Evolutionary conservation across 2,888 invertebrate genomes (phyloP), one percentile per base, ranked within the genome.

Genomic region (Luperina nickerlii): DNA sequence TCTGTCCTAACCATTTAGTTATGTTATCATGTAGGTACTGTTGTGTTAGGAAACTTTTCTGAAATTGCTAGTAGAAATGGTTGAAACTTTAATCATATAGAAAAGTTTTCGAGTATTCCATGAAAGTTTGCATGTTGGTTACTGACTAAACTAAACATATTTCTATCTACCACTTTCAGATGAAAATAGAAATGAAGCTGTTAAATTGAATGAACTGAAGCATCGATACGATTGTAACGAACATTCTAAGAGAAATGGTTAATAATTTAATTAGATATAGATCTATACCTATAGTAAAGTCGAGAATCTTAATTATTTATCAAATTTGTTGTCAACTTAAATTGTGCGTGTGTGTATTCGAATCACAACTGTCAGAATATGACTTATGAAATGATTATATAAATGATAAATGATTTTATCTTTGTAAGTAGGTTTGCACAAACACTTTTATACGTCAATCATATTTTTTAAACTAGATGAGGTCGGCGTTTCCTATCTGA

Each of bases 61-160:
- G 27, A 60, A 48, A 62, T 48, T 57, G 48, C 66, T n/a, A 60
- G 32, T 60, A 60, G 60, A 65, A 42, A n/a, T 48, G 70, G 57
- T 79, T 48, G 32, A 60, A 78, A 60, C 51, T 51, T 9, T 54
- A n/a, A 67, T 78, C 9, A 18, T 27, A 62, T 15, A 54, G 13
- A 63, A 74, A 66, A 68, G 42, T 45, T 78, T 76, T 51, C 6
- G 48, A 42, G 60, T 24, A 51, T 38, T 76, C 27, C 6, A 67
- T 27, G 60, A 76, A 42, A 76, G 48, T 76, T 67, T 27, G 38
- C 11, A 38, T 67, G 76, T 51, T 75, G 18, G 20, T 67, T 18
- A 18, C 38, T 11, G 60, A 67, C 48, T 62, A 48, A 48, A 54
- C 7, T 66, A 74, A 54, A 38, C 32, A n/a, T 51, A 48, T 48